phyloP scores from a whole-genome alignment of 2,888 invertebrate species.

The Aquatica leii region DNA sequence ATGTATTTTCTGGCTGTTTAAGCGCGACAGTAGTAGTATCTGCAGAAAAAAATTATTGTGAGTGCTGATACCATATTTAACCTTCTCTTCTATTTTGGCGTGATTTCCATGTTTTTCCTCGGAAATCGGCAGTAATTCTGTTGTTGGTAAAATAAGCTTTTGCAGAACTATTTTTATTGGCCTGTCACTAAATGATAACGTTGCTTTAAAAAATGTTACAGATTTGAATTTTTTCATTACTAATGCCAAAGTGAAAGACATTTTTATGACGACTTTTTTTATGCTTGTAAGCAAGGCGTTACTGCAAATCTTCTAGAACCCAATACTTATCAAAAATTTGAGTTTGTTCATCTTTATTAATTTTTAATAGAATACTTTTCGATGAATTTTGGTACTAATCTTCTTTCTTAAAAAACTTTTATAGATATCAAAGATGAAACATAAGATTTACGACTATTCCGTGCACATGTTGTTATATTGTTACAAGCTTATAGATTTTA shows the following conservation, averaged over 20 bases:
- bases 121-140: constrained; percentile 39
- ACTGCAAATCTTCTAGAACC: constrained; percentile 36
- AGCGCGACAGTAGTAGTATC: constrained; percentile 44
- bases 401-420: constrained; percentile 35
- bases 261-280: constrained; percentile 37
- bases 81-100: constrained; percentile 33
- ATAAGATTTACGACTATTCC: constrained; percentile 38
- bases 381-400: constrained; percentile 24
- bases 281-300: constrained; percentile 37
- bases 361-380: constrained; percentile 39
- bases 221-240: constrained; percentile 32
- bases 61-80: constrained; percentile 39
- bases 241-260: constrained; percentile 43
- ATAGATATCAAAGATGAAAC: constrained; percentile 34
- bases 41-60: constrained; percentile 46
- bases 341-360: constrained; percentile 34
- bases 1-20: constrained; percentile 44
- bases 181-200: constrained; percentile 31
- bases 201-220: constrained; percentile 34
- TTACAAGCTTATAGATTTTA: too few relatives aligned
- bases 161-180: constrained; percentile 27
- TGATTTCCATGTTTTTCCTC: constrained; percentile 48
- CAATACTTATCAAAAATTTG: constrained; percentile 39
- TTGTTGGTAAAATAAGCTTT: constrained; percentile 26
- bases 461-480: too few relatives aligned